phyloP scores from a whole-genome alignment of 2,888 invertebrate genomes.

The Leptogaster cylindrica region DNA sequence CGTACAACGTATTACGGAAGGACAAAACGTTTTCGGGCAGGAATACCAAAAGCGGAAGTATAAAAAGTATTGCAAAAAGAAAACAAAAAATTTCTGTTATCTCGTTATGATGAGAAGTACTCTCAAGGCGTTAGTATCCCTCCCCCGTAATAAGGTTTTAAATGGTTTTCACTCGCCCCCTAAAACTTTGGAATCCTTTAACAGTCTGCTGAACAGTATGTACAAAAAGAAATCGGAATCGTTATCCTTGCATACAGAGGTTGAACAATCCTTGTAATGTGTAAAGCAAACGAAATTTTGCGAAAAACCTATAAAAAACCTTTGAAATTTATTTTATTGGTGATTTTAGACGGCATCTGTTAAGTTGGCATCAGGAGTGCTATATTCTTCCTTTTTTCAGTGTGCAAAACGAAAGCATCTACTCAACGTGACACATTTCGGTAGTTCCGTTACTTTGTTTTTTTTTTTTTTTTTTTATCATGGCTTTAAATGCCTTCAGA shows the following conservation, averaged over 20 bases:
- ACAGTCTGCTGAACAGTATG: too few relatives aligned
- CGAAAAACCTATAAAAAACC: conserved; percentile 29
- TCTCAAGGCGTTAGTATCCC: background rate
- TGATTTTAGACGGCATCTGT: conserved; percentile 37
- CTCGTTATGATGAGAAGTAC: background rate
- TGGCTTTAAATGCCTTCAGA: conserved; percentile 35
- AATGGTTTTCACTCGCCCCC: too few relatives aligned
- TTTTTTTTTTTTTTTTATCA: conserved; percentile 30
- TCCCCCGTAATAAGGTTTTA: too few relatives aligned
- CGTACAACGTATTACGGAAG: background rate
- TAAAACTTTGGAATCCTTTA: too few relatives aligned
- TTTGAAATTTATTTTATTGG: conserved; percentile 40
- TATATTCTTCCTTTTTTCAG: background rate
- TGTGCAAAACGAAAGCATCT: background rate
- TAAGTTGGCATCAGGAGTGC: conserved; percentile 15
- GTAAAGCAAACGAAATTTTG: conserved; percentile 19
- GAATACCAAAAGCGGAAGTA: conserved; percentile 1
- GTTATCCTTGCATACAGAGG: too few relatives aligned
- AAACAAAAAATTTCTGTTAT: background rate
- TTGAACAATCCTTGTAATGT: too few relatives aligned
- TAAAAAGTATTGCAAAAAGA: background rate
- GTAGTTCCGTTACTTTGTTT: too few relatives aligned
- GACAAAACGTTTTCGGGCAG: conserved; percentile 10
- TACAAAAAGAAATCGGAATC: too few relatives aligned
- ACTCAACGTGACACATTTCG: too few relatives aligned